Base-by-base conservation (phyloP, 64 coral and sea anemone species). In the Platygyra sinensis region DNA sequence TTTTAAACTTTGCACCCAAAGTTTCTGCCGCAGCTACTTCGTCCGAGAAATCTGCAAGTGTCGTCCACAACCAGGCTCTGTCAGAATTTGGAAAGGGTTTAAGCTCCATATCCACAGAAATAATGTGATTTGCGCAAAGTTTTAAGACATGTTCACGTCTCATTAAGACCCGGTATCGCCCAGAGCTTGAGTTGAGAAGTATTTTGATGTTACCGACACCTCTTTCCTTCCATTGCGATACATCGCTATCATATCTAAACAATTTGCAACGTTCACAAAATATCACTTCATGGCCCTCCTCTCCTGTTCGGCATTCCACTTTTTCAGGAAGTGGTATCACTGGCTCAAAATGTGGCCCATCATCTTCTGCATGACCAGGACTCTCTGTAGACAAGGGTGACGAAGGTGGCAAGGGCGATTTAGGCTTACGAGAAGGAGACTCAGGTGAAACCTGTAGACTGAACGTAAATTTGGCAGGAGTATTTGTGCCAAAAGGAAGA, bases 181-280 rank as follows among this genome's bases (percentile, higher is more conserved):
- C 74, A 50, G 80, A 85, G 39, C 50, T 62, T 19, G 72, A 33
- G 49, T 94, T 87, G 52, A 60, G 39, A n/a, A 98, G 59, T 62
- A 98, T 88, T 61, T 98, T 98, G 51, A 98, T 86, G 22, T 98
- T 93, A 24, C 96, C 96, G 12, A 98, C 11, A 27, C 96, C 96
- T 86, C 96, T 89, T 80, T 98, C 96, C 74, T 98, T 98, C 96
- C 96, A 98, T 74, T 94, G 91, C 12, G 80, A 91, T 50, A 87
- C 20, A 52, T 52, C 42, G 14, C 74, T 80, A 30, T 97, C 95
- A 73, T 82, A 94, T 65, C 95, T 83, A 55, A 87, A 96, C 71
- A 96, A 49, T 52, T 96, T 96, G 54, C 91, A 92, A 51, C 91
- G 83, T 36, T 94, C 67, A 86, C 91, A 87, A 59, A 93, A 96